phyloP scores from a whole-genome alignment of 2,888 invertebrate species.

The Heteromyza rotundicornis region DNA sequence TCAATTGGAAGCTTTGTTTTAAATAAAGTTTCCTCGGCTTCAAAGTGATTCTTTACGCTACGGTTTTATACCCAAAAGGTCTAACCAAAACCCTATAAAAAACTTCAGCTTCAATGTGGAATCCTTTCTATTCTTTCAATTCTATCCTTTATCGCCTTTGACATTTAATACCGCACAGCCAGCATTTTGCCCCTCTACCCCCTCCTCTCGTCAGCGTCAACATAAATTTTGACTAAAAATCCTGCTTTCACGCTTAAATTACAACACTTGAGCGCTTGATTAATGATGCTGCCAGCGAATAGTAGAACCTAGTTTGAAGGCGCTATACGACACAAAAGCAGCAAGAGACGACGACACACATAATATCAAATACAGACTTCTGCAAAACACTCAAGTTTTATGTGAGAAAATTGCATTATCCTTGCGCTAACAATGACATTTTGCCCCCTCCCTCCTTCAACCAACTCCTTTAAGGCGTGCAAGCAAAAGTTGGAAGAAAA shows the following conservation, averaged over 20 bases:
- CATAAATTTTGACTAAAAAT: constrained; percentile 19
- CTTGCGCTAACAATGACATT: constrained; percentile 18
- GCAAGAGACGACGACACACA: neutral
- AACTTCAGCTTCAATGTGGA: neutral
- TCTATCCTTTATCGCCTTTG: neutral
- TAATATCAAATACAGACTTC: neutral
- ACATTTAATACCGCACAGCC: neutral
- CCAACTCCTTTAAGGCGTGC: no score
- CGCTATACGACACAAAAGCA: neutral
- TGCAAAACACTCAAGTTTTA: constrained; percentile 13
- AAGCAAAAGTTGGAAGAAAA: no score
- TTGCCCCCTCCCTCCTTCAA: neutral
- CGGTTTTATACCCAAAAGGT: no score
- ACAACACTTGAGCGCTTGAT: constrained; percentile 30
- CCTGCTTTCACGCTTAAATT: constrained; percentile 21
- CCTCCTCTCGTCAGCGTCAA: neutral
- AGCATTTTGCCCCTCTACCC: neutral
- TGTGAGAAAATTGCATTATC: constrained; percentile 27
- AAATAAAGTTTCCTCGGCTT: no score
- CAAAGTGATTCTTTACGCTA: no score
- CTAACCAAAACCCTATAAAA: no score
- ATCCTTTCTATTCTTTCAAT: neutral
- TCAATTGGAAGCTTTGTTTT: no score
- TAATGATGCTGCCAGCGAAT: constrained; percentile 24
- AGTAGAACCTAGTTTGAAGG: constrained; percentile 1